These are phyloP conservation scores for Patella pellucida DNA, from an alignment of 2,888 invertebrate species.

Conservation along the genomic window DNA sequence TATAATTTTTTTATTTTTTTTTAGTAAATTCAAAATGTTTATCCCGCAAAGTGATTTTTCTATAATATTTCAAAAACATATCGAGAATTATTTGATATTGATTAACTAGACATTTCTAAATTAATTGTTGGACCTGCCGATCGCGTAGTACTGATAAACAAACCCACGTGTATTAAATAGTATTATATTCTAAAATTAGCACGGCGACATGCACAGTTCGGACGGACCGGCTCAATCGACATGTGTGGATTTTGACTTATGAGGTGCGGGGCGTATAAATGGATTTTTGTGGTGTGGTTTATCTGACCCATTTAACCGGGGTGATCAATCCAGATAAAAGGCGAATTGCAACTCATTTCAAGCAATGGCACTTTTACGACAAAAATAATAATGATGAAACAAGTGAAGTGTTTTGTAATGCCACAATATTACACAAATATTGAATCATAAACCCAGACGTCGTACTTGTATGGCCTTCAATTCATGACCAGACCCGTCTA, in stretches of 20 bases:
- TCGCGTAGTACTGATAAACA: too few relatives aligned
- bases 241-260: neutral
- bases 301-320: neutral
- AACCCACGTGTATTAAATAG: too few relatives aligned
- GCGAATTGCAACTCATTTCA: neutral
- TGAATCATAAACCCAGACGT: slow-evolving; percentile 1
- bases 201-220: too few relatives aligned
- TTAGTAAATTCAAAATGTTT: too few relatives aligned
- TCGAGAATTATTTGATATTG: too few relatives aligned
- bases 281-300: slow-evolving; percentile 3
- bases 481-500: slow-evolving; percentile 5
- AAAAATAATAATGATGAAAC: neutral
- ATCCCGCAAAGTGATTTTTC: too few relatives aligned
- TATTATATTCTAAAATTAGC: too few relatives aligned
- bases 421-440: slow-evolving; percentile 6
- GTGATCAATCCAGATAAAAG: slow-evolving; percentile 3
- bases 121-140: too few relatives aligned
- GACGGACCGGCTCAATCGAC: neutral
- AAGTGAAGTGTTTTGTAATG: neutral
- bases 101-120: too few relatives aligned
- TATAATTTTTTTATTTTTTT: too few relatives aligned
- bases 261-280: slow-evolving; percentile 3
- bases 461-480: neutral
- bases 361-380: neutral
- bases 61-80: too few relatives aligned